Evolutionary conservation across 37 sponge, comb jelly and placozoan species (phyloP).

Genomic region (Agelas oroides): DNA sequence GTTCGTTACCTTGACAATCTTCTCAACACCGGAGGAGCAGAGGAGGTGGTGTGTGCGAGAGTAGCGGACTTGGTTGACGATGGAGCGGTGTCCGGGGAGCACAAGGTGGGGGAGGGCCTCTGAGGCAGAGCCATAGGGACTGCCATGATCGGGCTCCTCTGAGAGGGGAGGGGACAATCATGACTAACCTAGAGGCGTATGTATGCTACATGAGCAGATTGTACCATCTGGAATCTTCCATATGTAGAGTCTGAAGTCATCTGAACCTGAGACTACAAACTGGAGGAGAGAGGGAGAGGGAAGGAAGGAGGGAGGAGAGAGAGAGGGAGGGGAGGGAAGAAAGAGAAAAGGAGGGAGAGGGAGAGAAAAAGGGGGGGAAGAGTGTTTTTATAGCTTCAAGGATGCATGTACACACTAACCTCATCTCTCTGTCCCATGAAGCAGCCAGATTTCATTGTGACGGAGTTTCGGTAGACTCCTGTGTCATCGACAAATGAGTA

Average conservation of each 20-base stretch:
- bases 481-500: slow-evolving; percentile 40
- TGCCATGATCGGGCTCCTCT: background rate
- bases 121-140: background rate
- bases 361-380: too few relatives aligned
- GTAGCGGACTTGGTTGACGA: slow-evolving; percentile 78
- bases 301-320: too few relatives aligned
- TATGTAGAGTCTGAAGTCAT: slow-evolving; percentile 77
- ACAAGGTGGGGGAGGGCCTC: slow-evolving; percentile 53
- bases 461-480: slow-evolving; percentile 52
- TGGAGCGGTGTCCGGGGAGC: slow-evolving; percentile 80
- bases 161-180: too few relatives aligned
- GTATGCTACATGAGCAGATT: too few relatives aligned
- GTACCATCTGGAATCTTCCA: slow-evolving; percentile 72
- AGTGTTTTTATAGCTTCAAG: too few relatives aligned
- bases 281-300: background rate
- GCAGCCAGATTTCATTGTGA: slow-evolving; percentile 82
- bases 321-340: too few relatives aligned
- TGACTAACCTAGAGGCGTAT: background rate
- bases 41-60: slow-evolving; percentile 51
- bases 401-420: too few relatives aligned
- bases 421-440: slow-evolving; percentile 79
- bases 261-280: slow-evolving; percentile 85
- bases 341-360: too few relatives aligned
- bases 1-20: slow-evolving; percentile 66
- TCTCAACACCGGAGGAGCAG: slow-evolving; percentile 78